Evolutionary conservation across 2,888 invertebrate species (phyloP).

Genomic region (Agrochola circellaris): DNA sequence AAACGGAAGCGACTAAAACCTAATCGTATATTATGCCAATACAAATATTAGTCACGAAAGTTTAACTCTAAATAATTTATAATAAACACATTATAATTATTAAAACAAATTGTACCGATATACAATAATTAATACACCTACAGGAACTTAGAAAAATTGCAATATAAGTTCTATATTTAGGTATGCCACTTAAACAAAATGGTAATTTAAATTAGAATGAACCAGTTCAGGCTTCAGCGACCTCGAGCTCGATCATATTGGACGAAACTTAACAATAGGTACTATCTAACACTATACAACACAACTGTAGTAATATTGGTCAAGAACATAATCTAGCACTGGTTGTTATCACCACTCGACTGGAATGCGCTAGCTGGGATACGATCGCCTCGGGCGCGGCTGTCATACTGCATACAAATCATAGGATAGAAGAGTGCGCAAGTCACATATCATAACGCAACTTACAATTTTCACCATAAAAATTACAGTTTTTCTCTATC

Average conservation of each 20-base stretch:
- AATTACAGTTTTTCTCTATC: slow-evolving; percentile 86
- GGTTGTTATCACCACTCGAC: slow-evolving; percentile 77
- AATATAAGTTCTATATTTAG: slow-evolving; percentile 90
- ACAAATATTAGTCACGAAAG: slow-evolving; percentile 82
- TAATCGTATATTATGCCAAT: slow-evolving; percentile 81
- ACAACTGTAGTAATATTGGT: slow-evolving; percentile 83
- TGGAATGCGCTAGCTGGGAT: slow-evolving; percentile 87
- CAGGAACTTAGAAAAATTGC: slow-evolving; percentile 91
- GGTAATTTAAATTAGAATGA: slow-evolving; percentile 81
- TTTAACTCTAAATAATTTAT: slow-evolving; percentile 89
- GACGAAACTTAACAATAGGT: slow-evolving; percentile 78
- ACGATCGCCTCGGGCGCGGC: slow-evolving; percentile 40
- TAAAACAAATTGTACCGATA: slow-evolving; percentile 90
- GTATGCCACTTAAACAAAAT: slow-evolving; percentile 88
- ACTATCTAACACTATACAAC: slow-evolving; percentile 81
- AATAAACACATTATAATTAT: slow-evolving; percentile 88
- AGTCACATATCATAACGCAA: slow-evolving; percentile 91
- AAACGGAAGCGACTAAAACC: slow-evolving; percentile 55
- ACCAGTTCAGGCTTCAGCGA: slow-evolving; percentile 75
- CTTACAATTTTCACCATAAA: slow-evolving; percentile 91
- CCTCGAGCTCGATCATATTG: slow-evolving; percentile 70
- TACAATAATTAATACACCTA: slow-evolving; percentile 90
- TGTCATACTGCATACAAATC: slow-evolving; percentile 56
- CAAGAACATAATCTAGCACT: slow-evolving; percentile 81
- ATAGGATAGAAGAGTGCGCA: slow-evolving; percentile 69